Base-by-base conservation (phyloP, 2,797 vertebrate species). In the Decapterus maruadsi region DNA sequence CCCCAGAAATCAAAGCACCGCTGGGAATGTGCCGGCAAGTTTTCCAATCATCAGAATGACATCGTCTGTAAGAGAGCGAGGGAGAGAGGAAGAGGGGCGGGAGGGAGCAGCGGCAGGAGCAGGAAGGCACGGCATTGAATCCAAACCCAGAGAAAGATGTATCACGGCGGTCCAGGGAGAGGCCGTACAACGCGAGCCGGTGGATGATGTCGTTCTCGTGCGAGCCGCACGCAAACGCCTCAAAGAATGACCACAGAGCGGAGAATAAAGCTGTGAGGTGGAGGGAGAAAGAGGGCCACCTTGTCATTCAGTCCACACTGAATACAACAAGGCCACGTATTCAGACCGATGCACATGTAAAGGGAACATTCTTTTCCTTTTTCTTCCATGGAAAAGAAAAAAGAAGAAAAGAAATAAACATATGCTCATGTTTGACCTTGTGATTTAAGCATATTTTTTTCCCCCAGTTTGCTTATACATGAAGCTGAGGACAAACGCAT, bases 1-100 rank as follows among this genome's bases (percentile, higher is more conserved):
- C 29, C 74, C 81, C 56, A 88, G 85, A 90, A 86, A 84, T 84
- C 75, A 81, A 65, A 91, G 68, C 77, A 48, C 55, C 1, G 5
- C 55, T 75, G 71, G 78, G 74, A 72, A 75, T 63, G 64, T 6
- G 10, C 34, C 68, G 26, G n/a, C n/a, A 8, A 64, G 82, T 42
- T 54, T 77, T 76, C 38, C 53, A 31, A 67, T 81, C 73, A 77
- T 80, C 75, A 73, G n/a, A 20, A 55, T 42, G 62, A 46, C 82
- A 80, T 72, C 51, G 61, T 59, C 46, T 36, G 53, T 7, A 8
- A 63, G 73, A 61, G 68, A 48, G 57, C 2, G 2, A 11, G 72
- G 63, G 66, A 16, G 8, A 2, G 6, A 5, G 17, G 42, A 4
- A 16, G 50, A 53, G 65, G 29, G 4, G 38, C 26, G 42, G 40